Evolutionary conservation across 1,140 invertebrate species (phyloP).

Genomic region (Manduca sexta): DNA sequence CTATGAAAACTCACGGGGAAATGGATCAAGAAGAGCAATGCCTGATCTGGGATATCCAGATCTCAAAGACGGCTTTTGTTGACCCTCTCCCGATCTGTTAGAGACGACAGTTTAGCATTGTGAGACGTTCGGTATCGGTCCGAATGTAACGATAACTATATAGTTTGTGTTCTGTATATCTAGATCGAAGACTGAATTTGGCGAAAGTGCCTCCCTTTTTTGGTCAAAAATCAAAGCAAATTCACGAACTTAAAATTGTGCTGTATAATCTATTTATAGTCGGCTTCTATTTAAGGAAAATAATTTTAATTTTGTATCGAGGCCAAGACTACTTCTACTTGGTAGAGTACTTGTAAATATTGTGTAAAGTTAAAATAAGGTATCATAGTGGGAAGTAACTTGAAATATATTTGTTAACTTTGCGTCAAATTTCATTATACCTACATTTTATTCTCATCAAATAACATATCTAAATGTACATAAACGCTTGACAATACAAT

Average conservation of each 20-base stretch:
- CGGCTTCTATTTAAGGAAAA: constrained; percentile 16
- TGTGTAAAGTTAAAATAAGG: constrained; percentile 7
- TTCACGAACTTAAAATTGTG: constrained; percentile 17
- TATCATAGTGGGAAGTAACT: constrained; percentile 9
- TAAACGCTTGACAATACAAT: constrained; percentile 71
- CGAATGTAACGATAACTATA: constrained; percentile 4
- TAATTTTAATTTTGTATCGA: constrained; percentile 18
- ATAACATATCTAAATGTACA: constrained; percentile 70
- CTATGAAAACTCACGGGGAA: constrained; percentile 46
- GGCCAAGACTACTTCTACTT: constrained; percentile 20
- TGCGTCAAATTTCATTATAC: constrained; percentile 12
- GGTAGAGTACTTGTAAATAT: constrained; percentile 29
- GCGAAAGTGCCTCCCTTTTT: constrained; percentile 48
- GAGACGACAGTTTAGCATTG: constrained; percentile 76
- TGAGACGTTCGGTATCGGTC: constrained; percentile 15
- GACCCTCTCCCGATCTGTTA: constrained; percentile 78
- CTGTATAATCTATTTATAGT: constrained; percentile 15
- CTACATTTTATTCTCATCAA: constrained; percentile 41
- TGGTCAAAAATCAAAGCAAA: constrained; percentile 16
- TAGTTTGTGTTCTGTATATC: constrained; percentile 28
- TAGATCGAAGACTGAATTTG: constrained; percentile 61
- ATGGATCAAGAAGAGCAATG: constrained; percentile 72
- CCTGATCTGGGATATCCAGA: constrained; percentile 75
- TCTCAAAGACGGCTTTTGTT: constrained; percentile 82
- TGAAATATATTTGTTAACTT: constrained; percentile 5